Base-by-base conservation (phyloP, 2,113 vertebrate genomes). In the Cyanoderma ruficeps region DNA sequence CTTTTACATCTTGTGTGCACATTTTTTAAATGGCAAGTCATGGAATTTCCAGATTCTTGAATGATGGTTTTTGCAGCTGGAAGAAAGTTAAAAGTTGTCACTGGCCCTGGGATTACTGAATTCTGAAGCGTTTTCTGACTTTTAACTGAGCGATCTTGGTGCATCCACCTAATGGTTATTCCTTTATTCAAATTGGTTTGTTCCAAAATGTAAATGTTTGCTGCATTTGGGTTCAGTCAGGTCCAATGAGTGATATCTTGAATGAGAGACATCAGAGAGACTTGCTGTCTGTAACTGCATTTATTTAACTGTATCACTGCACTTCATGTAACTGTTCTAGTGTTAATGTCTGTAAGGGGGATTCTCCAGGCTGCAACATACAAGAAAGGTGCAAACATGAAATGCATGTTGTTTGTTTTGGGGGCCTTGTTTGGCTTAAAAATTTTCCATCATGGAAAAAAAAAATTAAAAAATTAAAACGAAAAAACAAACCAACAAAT, bases 351-450 rank as follows among this genome's bases (percentile, higher is more conserved):
- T 98, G 98, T 98, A 97, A 98, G 98, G 98, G 98, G 98, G 97
- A 98, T 98, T 98, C 98, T 98, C 98, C 98, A 98, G 99, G 99
- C 99, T 99, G 99, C 98, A 98, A 98, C 98, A 98, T 99, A 99
- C 99, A 99, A 99, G 99, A 99, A 99, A 99, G 99, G 99, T 99
- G 98, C 98, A 99, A 99, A 99, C 99, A 99, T 98, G 98, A 99
- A 99, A 99, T 99, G 99, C 99, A 99, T 99, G 99, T 99, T 98
- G 98, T 98, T 98, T 98, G 99, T 98, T 99, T 98, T 98, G 98
- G 99, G 98, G 98, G 98, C 98, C 98, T 98, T 71, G 96, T 98
- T 98, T 98, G 98, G 98, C 98, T 98, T 96, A 41, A 93, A 96
- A 97, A 98, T 98, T 97, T 98, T 95, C 95, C 97, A 98, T 97